phyloP scores from a whole-genome alignment of 1,140 invertebrate genomes.

The Fopius arisanus region DNA sequence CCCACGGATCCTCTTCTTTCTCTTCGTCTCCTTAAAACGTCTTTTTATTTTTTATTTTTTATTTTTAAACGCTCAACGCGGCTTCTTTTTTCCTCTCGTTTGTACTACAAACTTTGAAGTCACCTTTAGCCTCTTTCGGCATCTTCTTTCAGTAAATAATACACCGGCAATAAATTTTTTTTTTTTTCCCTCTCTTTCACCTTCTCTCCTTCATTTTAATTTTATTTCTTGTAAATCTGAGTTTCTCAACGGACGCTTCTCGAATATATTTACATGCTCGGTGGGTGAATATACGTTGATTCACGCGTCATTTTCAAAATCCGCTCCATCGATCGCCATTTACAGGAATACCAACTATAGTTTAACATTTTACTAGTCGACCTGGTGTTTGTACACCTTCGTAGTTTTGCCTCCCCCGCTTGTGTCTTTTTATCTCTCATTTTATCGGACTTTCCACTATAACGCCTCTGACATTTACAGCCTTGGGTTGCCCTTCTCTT shows the following conservation, averaged over 20 bases:
- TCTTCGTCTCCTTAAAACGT: constrained; percentile 11
- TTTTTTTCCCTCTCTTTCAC: too few species aligned
- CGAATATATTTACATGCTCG: not conserved
- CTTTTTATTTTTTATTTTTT: constrained; percentile 3
- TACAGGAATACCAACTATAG: not conserved
- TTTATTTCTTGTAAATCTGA: not conserved
- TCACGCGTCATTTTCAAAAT: not conserved
- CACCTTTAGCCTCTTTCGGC: constrained; percentile 19
- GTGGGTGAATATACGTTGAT: constrained; percentile 2
- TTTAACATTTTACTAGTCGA: not conserved
- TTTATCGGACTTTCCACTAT: constrained; percentile 18
- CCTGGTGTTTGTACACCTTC: not conserved
- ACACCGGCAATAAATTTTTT: constrained; percentile 35
- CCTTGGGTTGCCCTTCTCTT: constrained; percentile 11
- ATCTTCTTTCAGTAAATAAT: constrained; percentile 21
- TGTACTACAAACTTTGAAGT: constrained; percentile 39
- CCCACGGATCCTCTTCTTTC: constrained; percentile 28
- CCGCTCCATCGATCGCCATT: constrained; percentile 1
- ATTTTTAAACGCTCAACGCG: constrained; percentile 13
- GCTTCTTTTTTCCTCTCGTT: constrained; percentile 25
- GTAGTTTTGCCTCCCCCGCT: not conserved
- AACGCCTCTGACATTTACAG: constrained; percentile 33
- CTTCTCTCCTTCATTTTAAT: constrained; percentile 7
- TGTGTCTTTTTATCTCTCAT: constrained; percentile 22
- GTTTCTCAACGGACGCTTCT: constrained; percentile 9